Base-by-base conservation (phyloP, 2,797 vertebrate genomes). In the Tenualosa thibaudeaui region DNA sequence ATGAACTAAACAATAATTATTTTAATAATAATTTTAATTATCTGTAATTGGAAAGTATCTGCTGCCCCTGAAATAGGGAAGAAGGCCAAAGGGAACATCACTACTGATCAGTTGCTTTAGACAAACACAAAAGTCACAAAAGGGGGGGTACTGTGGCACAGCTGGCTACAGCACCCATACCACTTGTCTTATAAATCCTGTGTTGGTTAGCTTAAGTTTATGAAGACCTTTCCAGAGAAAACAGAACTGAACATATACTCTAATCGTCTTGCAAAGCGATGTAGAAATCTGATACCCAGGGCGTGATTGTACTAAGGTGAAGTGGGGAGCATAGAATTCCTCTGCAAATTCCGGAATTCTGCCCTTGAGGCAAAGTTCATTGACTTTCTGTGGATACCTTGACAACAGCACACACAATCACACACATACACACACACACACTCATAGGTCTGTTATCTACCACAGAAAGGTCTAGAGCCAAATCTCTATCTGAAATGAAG, bases 1-100 rank as follows among this genome's bases (percentile, higher is more conserved):
- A 46, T 43, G 46, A 78, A 7, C 71, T 5, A 46, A 78, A 78
- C 71, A 78, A 78, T 78, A 43, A 75, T 75, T 68, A 31, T 24
- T 13, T 3, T 15, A 68, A 31, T 8, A 10, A 26, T n/a, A n/a
- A n/a, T n/a, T n/a, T n/a, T n/a, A n/a, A n/a, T 65, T 65, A 24
- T 65, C 24, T 26, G 65, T 37, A 31, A 13, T 37, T 37, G 65
- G 65, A 71, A 5, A 71, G 37, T 12, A 31, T 71, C 31, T 71
- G 12, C 26, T 37, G 26, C 40, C 0, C 65, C 26, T 71, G 24
- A 68, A 71, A 12, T 31, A 71, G 31, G 12, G 1, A 37, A 37
- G 65, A 12, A 3, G 26, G 65, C 13, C 4, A 17, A 37, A 31
- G 31, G 4, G 26, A 68, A 31, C 8, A 13, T 68, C 62, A 71